Base-by-base conservation (phyloP, 2,113 vertebrate species). In the Malaclemys terrapin region DNA sequence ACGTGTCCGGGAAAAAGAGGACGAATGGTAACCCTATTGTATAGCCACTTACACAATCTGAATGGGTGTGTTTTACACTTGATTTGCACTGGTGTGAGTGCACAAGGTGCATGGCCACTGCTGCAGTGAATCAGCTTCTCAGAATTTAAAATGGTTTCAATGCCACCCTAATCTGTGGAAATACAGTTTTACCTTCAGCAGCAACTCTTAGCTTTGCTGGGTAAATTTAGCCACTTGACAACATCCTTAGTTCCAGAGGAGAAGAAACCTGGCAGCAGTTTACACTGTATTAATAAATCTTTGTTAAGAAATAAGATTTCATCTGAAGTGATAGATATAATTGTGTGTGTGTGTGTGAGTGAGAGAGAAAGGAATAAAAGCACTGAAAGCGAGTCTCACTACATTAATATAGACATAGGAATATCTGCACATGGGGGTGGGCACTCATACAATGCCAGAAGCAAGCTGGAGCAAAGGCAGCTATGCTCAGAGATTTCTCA, bases 351-450 rank as follows among this genome's bases (percentile, higher is more conserved):
- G 62, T n/a, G 62, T 50, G 49, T 50, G 29, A 17, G 62, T 3
- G 31, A 4, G 56, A 59, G 65, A 9, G 16, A 69, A 5, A n/a
- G 31, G 35, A 35, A n/a, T 65, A 35, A 69, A 22, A 14, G 27
- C 57, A 2, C 11, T 25, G 6, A 4, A 6, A 52, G 16, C 6
- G 38, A 3, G 1, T 2, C 6, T 59, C 45, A 25, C 52, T 82
- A 53, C 88, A 5, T 0, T 2, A 52, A 45, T 45, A 5, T 1
- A 31, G 81, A 7, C 62, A 80, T 42, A 53, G 31, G 52, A 88
- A 27, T 2, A 9, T 38, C 0, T 35, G 24, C 35, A 76, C 3
- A 3, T 24, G 38, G 38, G 53, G 4, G 38, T 8, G 52, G 20
- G 56, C 89, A 27, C 75, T 11, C 80, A 11, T 86, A 94, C 93